These are phyloP conservation scores for Gouania willdenowi DNA, from an alignment of 2,797 vertebrate species.

Conservation along the genomic window DNA sequence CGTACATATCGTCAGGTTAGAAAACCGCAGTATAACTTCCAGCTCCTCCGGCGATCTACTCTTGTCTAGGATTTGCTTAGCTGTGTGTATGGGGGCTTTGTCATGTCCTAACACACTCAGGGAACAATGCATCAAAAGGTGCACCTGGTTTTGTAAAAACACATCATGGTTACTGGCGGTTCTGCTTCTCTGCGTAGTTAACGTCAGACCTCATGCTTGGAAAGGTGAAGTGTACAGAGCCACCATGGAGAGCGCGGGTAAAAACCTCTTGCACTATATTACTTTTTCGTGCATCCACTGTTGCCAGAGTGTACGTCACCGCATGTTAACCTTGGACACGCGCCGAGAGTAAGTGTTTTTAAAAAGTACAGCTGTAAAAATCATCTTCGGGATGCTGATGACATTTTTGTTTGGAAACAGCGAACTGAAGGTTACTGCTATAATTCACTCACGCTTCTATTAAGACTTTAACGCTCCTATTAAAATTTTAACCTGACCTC, in stretches of 20 bases:
- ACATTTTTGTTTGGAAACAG: slow-evolving; percentile 13
- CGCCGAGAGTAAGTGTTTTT: slow-evolving; percentile 8
- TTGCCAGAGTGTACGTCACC: slow-evolving; percentile 11
- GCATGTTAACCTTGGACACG: slow-evolving; percentile 21
- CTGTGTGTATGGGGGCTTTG: slow-evolving; percentile 16
- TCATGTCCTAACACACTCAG: slow-evolving; percentile 22
- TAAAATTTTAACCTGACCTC: background rate
- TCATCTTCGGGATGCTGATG: slow-evolving; percentile 8
- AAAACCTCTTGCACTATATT: slow-evolving; percentile 32
- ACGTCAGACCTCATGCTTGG: slow-evolving; percentile 18
- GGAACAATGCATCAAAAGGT: slow-evolving; percentile 44
- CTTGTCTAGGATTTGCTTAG: slow-evolving; percentile 30
- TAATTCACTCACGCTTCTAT: background rate
- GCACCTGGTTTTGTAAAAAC: slow-evolving; percentile 38
- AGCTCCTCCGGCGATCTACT: too few species aligned
- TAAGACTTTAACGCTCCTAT: background rate
- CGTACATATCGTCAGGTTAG: too few species aligned
- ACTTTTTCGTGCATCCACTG: slow-evolving; percentile 19
- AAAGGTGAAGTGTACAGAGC: slow-evolving; percentile 18
- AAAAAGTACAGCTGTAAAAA: slow-evolving; percentile 27
- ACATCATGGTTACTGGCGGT: slow-evolving; percentile 29
- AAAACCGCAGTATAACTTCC: too few species aligned
- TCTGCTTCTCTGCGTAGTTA: slow-evolving; percentile 10
- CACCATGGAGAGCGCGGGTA: slow-evolving; percentile 9
- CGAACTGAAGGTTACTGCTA: background rate